These are phyloP conservation scores for human DNA, from an alignment of 2,113 vertebrate species.

Conservation along the genomic window GRCh38 chr2:110330501-110331000, in stretches of 20 bases:
- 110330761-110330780: not conserved
- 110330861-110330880: too few relatives aligned
- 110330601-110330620: conserved; percentile 86
- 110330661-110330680: conserved; percentile 88
- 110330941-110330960: not conserved
- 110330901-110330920: not conserved
- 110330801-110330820: not conserved
- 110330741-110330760: not conserved
- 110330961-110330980: not conserved
- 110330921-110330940: rapidly evolving
- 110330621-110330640: conserved; percentile 88
- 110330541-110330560: conserved; percentile 90
- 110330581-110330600: conserved; percentile 86
- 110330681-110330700: conserved; percentile 57
- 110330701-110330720: not conserved
- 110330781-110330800: not conserved
- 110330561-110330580: conserved; percentile 86
- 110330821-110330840: not conserved
- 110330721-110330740: not conserved
- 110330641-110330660: conserved; percentile 89
- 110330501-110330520: not conserved
- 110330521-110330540: not conserved
- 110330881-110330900: rapidly evolving
- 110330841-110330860: not conserved
- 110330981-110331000: not conserved